Evolutionary conservation across 2,797 vertebrate genomes (phyloP).

Genomic region (Rallus crepitans): DNA sequence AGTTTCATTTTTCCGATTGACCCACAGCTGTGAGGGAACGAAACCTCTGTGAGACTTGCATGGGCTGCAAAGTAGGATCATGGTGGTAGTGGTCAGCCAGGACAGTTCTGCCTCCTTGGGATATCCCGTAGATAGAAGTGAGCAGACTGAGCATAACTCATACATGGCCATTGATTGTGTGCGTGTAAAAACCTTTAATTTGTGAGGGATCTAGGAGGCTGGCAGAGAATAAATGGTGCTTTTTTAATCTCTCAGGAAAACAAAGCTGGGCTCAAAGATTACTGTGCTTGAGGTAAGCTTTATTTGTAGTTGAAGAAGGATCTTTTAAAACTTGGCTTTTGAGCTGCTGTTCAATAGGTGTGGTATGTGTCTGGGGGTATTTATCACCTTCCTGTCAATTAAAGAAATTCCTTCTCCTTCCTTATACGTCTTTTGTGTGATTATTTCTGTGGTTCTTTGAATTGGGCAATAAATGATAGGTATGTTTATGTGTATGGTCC

Average conservation of each 20-base stretch:
- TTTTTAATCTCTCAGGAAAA: neutral
- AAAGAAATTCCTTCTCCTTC: conserved; percentile 23
- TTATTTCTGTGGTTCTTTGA: conserved; percentile 5
- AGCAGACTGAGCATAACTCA: neutral
- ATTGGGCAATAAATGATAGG: conserved; percentile 29
- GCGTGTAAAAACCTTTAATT: neutral
- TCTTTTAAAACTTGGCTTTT: neutral
- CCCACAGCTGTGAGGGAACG: neutral
- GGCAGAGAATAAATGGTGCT: neutral
- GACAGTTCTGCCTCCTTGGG: neutral
- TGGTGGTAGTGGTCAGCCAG: neutral
- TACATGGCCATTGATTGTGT: neutral
- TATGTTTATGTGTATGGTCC: neutral
- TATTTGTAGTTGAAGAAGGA: neutral
- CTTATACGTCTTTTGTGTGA: neutral
- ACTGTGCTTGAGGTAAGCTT: neutral
- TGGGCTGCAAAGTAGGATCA: neutral
- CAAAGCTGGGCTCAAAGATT: neutral
- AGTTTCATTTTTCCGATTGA: neutral
- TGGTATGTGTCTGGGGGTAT: neutral
- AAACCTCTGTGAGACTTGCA: neutral
- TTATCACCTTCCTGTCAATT: neutral
- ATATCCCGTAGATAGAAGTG: neutral
- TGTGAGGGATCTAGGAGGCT: neutral
- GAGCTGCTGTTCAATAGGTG: neutral